Conservation (phyloP, 2,113 vertebrate species). For the Gobiocypris rarus region DNA sequence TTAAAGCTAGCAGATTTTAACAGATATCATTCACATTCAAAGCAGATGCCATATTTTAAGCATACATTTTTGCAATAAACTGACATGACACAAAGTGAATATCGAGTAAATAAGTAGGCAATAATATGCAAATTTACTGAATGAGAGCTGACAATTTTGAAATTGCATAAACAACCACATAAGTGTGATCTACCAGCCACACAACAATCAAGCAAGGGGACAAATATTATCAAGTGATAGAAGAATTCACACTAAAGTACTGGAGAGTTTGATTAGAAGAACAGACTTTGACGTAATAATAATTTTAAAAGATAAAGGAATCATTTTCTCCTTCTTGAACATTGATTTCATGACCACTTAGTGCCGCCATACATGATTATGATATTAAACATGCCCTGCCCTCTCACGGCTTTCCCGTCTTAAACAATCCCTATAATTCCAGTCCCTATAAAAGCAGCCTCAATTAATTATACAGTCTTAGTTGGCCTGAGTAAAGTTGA, state of each 20-base stretch:
- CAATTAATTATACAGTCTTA: constrained; percentile 48
- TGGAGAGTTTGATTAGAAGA: not conserved
- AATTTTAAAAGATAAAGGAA: not conserved
- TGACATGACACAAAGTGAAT: not conserved
- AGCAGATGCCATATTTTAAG: not conserved
- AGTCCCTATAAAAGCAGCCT: constrained; percentile 28
- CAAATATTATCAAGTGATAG: not conserved
- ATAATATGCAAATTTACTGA: not conserved
- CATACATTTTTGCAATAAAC: not conserved
- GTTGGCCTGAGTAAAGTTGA: constrained; percentile 37
- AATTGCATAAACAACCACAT: not conserved
- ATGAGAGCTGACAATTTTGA: not conserved
- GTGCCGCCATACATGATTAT: constrained; percentile 55
- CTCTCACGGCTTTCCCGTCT: constrained; percentile 27
- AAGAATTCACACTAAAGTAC: not conserved
- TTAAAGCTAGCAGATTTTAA: not conserved
- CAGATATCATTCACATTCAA: not conserved
- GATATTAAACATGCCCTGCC: constrained; percentile 54
- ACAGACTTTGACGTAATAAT: not conserved
- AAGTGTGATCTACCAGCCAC: not conserved
- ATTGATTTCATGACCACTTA: constrained; percentile 57
- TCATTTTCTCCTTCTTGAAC: constrained; percentile 13
- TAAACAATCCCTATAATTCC: constrained; percentile 48
- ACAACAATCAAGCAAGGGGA: not conserved
- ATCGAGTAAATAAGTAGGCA: not conserved